phyloP scores from a whole-genome alignment of 2,888 invertebrate species.

The Heteromurus nitidus region DNA sequence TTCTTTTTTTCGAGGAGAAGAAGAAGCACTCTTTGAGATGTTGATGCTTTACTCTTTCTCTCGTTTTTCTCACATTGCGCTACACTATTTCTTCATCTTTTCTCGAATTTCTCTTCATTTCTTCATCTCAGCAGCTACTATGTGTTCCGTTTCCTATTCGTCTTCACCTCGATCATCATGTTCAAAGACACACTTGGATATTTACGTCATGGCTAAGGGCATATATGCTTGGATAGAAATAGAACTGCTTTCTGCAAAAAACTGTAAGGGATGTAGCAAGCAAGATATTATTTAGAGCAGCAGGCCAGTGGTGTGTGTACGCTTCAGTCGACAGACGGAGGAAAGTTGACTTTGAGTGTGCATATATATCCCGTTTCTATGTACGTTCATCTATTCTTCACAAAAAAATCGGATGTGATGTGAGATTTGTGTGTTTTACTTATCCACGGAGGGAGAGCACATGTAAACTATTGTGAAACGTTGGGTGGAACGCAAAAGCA shows the following conservation, averaged over 20 bases:
- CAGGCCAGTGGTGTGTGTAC: background rate
- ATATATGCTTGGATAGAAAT: background rate
- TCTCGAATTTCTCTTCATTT: constrained; percentile 26
- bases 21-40: background rate
- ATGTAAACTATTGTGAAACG: background rate
- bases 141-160: constrained; percentile 16
- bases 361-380: background rate
- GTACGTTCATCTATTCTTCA: background rate
- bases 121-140: background rate
- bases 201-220: constrained; percentile 30
- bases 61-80: background rate
- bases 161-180: too few relatives aligned
- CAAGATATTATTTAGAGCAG: background rate
- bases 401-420: constrained; percentile 44
- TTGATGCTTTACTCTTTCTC: background rate
- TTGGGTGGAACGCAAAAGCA: too few relatives aligned
- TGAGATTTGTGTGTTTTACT: constrained; percentile 35
- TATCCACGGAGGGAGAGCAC: background rate
- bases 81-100: constrained; percentile 21
- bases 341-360: background rate
- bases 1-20: constrained; percentile 1
- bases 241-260: too few relatives aligned
- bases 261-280: too few relatives aligned
- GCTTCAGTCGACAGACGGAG: background rate
- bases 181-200: constrained; percentile 30